Evolutionary conservation across 2,113 vertebrate genomes (phyloP), one percentile per base, ranked within the genome.

Genomic region (Corythoichthys haematopterus): DNA sequence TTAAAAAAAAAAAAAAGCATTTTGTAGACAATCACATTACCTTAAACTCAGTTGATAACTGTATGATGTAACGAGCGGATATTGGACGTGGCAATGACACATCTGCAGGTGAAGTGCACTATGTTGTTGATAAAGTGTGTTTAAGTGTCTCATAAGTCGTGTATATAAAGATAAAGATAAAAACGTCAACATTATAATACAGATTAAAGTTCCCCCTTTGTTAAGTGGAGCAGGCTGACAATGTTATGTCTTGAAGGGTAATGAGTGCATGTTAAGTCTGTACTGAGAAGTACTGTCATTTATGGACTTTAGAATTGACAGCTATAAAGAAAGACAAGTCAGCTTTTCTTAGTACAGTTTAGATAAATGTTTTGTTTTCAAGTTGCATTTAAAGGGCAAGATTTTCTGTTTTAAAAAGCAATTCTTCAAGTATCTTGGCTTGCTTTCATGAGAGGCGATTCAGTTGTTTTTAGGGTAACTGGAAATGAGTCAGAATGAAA

Each of bases 61-160:
- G 37, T 48, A 9, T 65, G 64, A 83, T 64, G 52, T 69, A 81
- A 84, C 36, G 43, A 66, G n/a, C 50, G 38, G 12, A n/a, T 64
- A 70, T 38, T 72, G 57, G 35, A 33, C 50, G 59, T 45, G 59
- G 59, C 62, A 70, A 70, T 15, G 6, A 16, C 16, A 33, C 14
- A 37, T 56, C 12, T 65, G 48, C 35, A 37, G 65, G 28, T 45
- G 35, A 58, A 64, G 77, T 63, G 57, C 46, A 67, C 58, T 65
- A 13, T 45, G 55, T 11, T 0, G 0, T 33, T 66, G 70, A 80
- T 71, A 62, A 75, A 47, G 58, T 48, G 12, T 13, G 8, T 38
- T 33, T 2, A 15, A 69, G 47, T 14, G 43, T 13, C 37, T 66
- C 1, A n/a, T 20, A 35, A 65, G 66, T 1, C 9, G 58, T 68